phyloP scores from a whole-genome alignment of 2,888 invertebrate species.

The Meloe dianella region DNA sequence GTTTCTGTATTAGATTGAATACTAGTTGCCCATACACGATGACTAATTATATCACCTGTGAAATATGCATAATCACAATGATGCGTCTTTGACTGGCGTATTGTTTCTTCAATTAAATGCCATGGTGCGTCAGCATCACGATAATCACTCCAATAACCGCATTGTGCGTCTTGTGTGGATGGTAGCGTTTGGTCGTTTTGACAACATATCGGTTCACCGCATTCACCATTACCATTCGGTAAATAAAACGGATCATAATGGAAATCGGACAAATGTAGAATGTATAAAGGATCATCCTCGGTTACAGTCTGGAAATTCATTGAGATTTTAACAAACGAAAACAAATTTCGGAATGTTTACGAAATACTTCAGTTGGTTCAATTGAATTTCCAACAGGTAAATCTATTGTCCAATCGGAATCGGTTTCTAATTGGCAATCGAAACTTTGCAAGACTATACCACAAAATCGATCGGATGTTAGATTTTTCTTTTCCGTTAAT shows the following conservation, averaged over 20 bases:
- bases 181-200: constrained; percentile 65
- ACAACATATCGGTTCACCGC: constrained; percentile 82
- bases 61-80: constrained; percentile 75
- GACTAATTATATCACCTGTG: constrained; percentile 87
- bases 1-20: constrained; percentile 67
- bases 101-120: constrained; percentile 70
- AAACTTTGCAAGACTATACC: constrained; percentile 62
- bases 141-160: constrained; percentile 85
- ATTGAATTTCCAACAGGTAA: constrained; percentile 37
- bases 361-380: constrained; percentile 13
- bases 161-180: constrained; percentile 54
- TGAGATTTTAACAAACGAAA: too few species aligned
- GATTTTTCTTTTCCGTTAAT: constrained; percentile 63
- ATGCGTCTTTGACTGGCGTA: constrained; percentile 52
- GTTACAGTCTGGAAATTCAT: neutral
- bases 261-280: constrained; percentile 78
- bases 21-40: constrained; percentile 87
- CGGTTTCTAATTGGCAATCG: constrained; percentile 40
- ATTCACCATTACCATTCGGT: constrained; percentile 70
- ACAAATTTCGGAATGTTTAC: too few species aligned
- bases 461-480: constrained; percentile 64
- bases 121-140: constrained; percentile 77
- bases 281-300: constrained; percentile 40
- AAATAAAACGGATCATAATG: constrained; percentile 81
- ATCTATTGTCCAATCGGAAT: constrained; percentile 41